These are phyloP conservation scores for Natrix natrix DNA, from an alignment of 2,797 vertebrate species.

Conservation along the genomic window DNA sequence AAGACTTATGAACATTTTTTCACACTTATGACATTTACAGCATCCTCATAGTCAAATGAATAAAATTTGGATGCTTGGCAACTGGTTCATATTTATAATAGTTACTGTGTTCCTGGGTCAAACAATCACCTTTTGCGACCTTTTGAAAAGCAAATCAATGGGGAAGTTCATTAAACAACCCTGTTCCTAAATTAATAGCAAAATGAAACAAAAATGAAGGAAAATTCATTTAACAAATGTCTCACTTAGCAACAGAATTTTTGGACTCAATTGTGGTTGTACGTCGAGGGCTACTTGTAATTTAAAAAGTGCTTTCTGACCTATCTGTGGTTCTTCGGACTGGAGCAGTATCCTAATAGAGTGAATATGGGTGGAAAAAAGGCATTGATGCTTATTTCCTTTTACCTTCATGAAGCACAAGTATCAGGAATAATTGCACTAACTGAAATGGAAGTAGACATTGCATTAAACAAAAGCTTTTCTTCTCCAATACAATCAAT, in stretches of 20 bases:
- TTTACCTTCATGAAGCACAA: not conserved
- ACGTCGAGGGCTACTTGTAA: not conserved
- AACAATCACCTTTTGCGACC: no score
- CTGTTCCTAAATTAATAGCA: no score
- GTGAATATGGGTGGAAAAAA: not conserved
- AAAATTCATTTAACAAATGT: not conserved
- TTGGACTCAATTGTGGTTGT: not conserved
- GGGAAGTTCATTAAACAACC: no score
- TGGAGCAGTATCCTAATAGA: not conserved
- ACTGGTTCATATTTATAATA: not conserved
- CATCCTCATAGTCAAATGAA: not conserved
- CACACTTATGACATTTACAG: not conserved
- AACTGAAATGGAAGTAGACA: not conserved
- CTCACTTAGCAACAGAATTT: not conserved
- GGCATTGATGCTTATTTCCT: not conserved
- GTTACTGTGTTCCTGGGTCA: not conserved
- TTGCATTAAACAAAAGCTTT: constrained; percentile 12
- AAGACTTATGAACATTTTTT: not conserved
- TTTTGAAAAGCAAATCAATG: no score
- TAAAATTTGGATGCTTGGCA: not conserved
- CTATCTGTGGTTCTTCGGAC: not conserved
- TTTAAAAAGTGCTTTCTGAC: not conserved
- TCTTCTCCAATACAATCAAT: not conserved
- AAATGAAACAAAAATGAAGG: no score
- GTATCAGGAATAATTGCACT: not conserved